Evolutionary conservation across 2,888 invertebrate genomes (phyloP), one percentile per base, ranked within the genome.

Genomic region (Eumacrocentrus americanus): DNA sequence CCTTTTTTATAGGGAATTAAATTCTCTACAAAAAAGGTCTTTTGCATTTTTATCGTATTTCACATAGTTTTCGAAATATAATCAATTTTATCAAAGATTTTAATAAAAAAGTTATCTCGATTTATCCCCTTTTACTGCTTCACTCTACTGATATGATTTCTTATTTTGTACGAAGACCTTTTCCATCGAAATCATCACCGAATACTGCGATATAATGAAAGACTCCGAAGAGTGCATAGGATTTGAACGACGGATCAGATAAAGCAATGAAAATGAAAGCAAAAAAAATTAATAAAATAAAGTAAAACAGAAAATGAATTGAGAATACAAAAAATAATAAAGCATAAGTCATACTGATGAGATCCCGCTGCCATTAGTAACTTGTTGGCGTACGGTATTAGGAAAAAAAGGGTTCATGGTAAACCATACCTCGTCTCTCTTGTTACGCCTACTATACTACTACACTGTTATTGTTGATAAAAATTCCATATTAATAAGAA

Each of bases 381-480:
- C 75, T 78, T 77, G 79, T 78, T 79, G 78, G 78, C 78, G 78
- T 78, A 78, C 74, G 72, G 68, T 72, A 61, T 74, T 74, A 75
- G 74, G 75, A 69, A 22, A 46, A 69, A 22, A 46, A 75, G 74
- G 77, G 77, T 79, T 77, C 71, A 70, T 76, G 66, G 76, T n/a
- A 67, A 71, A 79, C 78, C 77, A 29, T 79, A 78, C 78, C 78
- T 79, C 77, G 75, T 77, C 76, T 80, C 74, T 79, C 78, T 79
- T 79, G 78, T 79, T 80, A 79, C 76, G 75, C 77, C 78, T 77
- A 78, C 76, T 77, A 35, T 63, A 61, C 61, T 69, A 72, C 70
- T 77, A 79, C 75, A 78, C 79, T 80, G 80, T 80, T 80, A 80
- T 80, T 80, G 80, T 79, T 79, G 77, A 77, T 71, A 74, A 75